Conservation (phyloP, 30 jellyfish, hydroid and myxozoan species). For the Nemopilema nomurai region DNA sequence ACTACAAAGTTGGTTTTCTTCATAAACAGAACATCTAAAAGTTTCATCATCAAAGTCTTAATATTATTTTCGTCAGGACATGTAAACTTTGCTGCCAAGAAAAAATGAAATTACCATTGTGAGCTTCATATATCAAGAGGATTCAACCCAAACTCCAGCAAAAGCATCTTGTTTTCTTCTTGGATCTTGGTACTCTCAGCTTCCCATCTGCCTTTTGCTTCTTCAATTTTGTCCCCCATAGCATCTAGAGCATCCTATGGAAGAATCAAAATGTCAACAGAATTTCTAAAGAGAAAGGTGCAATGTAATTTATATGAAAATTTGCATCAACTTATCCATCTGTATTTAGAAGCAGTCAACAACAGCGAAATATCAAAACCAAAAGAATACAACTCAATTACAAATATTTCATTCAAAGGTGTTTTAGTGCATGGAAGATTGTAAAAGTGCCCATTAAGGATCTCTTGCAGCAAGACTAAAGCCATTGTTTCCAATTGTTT, state of each 20-base stretch:
- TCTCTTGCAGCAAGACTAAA: too few relatives aligned
- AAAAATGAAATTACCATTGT: too few relatives aligned
- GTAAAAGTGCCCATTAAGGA: too few relatives aligned
- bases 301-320: too few relatives aligned
- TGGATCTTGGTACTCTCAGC: conserved; percentile 68
- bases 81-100: background rate
- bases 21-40: background rate
- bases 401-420: too few relatives aligned
- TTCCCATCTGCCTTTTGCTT: conserved; percentile 67
- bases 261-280: background rate
- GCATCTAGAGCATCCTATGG: conserved; percentile 79
- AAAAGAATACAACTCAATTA: too few relatives aligned
- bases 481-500: too few relatives aligned
- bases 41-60: background rate
- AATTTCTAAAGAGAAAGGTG: background rate
- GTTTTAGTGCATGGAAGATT: too few relatives aligned
- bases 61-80: background rate
- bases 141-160: conserved; percentile 75
- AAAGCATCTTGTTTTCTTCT: conserved; percentile 52
- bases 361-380: too few relatives aligned
- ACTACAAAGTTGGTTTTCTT: background rate
- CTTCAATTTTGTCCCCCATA: conserved; percentile 76
- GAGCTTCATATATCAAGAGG: conserved; percentile 59
- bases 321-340: too few relatives aligned
- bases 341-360: too few relatives aligned